Evolutionary conservation across 2,888 invertebrate species (phyloP).

Genomic region (Busseola fusca): DNA sequence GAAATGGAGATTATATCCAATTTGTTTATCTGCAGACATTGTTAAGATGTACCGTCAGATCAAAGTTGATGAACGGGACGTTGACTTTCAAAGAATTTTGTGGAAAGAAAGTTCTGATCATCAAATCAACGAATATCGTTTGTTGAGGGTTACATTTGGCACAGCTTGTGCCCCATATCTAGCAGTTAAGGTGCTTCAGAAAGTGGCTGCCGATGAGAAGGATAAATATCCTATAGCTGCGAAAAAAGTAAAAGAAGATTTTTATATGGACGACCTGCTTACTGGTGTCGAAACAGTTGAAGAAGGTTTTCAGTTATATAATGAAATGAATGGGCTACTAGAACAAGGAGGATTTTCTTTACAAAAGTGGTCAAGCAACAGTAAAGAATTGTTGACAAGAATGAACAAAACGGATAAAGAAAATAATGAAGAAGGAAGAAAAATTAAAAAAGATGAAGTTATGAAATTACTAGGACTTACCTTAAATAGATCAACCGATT

Average conservation of each 20-base stretch:
- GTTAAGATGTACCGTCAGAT: conserved; percentile 8
- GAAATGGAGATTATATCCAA: conserved; percentile 3
- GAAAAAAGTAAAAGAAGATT: neutral
- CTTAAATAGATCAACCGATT: too few species aligned
- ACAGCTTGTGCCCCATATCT: conserved; percentile 6
- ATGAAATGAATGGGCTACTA: neutral
- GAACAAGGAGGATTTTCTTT: conserved; percentile 1
- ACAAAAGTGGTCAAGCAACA: conserved; percentile 7
- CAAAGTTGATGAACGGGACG: conserved; percentile 1
- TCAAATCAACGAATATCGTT: neutral
- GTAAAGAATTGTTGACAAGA: neutral
- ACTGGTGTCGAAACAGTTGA: neutral
- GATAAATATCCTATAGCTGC: neutral
- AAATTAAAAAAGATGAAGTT: conserved; percentile 6
- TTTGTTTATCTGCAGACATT: conserved; percentile 6
- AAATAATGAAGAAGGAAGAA: neutral
- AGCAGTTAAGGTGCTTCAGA: conserved; percentile 1
- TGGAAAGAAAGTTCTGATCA: neutral
- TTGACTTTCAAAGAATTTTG: neutral
- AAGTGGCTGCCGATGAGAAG: neutral
- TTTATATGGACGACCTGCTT: neutral
- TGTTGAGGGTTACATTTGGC: conserved; percentile 1
- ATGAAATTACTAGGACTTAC: too few species aligned
- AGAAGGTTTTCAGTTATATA: neutral
- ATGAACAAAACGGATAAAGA: neutral